Base-by-base conservation (phyloP, 1,140 invertebrate species). In the Heliconius melpomene region DNA sequence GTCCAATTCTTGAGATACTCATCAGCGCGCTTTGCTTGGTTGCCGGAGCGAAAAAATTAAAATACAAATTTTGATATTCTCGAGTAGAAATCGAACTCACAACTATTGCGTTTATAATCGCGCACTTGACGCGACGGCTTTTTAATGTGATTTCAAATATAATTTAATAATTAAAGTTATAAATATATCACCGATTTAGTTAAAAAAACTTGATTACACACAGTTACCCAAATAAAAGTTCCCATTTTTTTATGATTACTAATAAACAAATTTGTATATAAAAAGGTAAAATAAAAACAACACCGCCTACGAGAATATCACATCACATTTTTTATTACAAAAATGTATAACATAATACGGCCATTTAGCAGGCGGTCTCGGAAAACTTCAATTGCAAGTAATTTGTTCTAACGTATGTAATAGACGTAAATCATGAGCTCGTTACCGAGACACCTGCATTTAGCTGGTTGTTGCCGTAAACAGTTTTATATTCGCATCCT, bases 301-400 rank as follows among this genome's bases (percentile, higher is more conserved):
- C 7, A n/a, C n/a, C 26, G 26, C 60, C 60, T 57, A 66, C 60
- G 26, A 66, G 60, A 66, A 7, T 66, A 66, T 66, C 60, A 66
- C 60, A 66, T 66, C 0, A 29, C 26, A 66, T 66, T 66, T 66
- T 26, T 66, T 18, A 66, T 66, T 72, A 72, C 71, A 38, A 40
- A 38, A 40, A 72, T 38, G 71, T 72, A 81, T 81, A 78, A 78
- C 77, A 78, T 75, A 81, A 78, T 78, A 78, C 75, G 40, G 46
- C 74, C 79, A 72, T 78, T 81, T 81, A 83, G 60, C 38, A 26
- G 70, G 74, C 80, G 76, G 76, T 46, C 79, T 83, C 77, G 82
- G 82, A 78, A 79, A 83, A 81, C 73, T 74, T 79, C 82, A 78
- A 83, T 81, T 83, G 80, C 74, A 74, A 54, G 82, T 83, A 83